Conservation (phyloP, 2,113 vertebrate genomes). For the Lathamus discolor region DNA sequence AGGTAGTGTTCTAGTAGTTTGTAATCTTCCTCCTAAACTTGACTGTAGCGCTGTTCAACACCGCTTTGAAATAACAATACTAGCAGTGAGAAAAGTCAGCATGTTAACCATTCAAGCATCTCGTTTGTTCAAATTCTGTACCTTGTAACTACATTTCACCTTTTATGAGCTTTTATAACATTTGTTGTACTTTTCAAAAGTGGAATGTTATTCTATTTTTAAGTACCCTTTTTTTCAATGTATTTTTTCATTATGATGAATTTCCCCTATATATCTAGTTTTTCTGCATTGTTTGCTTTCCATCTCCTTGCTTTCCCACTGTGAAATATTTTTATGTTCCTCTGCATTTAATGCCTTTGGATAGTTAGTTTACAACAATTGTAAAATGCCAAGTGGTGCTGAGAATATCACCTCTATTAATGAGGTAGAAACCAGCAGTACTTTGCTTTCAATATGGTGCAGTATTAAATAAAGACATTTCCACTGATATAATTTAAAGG, state of each 20-base stretch:
- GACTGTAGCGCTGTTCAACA: background rate
- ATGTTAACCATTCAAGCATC: background rate
- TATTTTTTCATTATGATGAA: background rate
- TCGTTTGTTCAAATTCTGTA: background rate
- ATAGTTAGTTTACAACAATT: background rate
- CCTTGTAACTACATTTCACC: background rate
- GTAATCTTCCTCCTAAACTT: background rate
- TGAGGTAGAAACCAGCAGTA: constrained; percentile 1
- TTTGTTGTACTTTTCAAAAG: background rate
- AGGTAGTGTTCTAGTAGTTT: background rate
- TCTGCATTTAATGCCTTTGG: background rate
- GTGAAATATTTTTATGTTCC: constrained; percentile 35
- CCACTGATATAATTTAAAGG: background rate
- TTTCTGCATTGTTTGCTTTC: background rate
- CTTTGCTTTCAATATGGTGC: background rate
- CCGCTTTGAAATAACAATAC: constrained; percentile 9
- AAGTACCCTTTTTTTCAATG: background rate
- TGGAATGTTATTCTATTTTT: background rate
- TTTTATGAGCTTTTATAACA: background rate
- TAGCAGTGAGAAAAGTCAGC: background rate
- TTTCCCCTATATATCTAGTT: background rate
- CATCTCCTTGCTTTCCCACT: background rate
- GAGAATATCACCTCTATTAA: background rate
- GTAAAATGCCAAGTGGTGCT: constrained; percentile 4
- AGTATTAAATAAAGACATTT: background rate